Base-by-base conservation (phyloP, 2,797 vertebrate species). In the Acrocephalus scirpaceus region DNA sequence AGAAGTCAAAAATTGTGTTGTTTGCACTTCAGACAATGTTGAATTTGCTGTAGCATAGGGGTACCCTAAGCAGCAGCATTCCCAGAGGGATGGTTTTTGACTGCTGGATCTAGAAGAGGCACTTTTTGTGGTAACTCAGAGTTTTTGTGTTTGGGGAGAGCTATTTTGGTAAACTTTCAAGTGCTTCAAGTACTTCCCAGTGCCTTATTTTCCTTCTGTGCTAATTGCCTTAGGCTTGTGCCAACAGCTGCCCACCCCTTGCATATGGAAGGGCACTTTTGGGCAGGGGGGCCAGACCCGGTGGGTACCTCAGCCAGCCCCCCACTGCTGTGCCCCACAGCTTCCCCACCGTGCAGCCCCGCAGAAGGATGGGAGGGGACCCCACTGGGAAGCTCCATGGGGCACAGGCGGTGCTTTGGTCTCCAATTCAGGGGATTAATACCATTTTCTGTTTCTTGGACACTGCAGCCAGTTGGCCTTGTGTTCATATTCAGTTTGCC, bases 361-460 rank as follows among this genome's bases (percentile, higher is more conserved):
- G 5, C 61, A 36, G 50, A 61, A 50, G 50, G 77, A 27, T 0
- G 0, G 81, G 60, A 84, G 51, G 83, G 25, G 57, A 79, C 67
- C 61, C 80, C 64, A 48, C 78, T 72, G 94, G 60, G 92, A 67
- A 87, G 53, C 88, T 89, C 91, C 53, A 5, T 1, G 34, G 79
- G 51, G 66, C 53, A 14, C 48, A 8, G 79, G 70, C 82, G 7
- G 82, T 20, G 12, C 89, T 92, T 93, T 92, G 79, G 82, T 92
- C 78, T 86, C 73, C 73, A 65, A 22, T 95, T 95, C 76, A 90
- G 88, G 85, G 96, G 83, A 93, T 95, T 94, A 96, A 77, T 67
- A 70, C 88, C 23, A 54, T 88, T 94, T 94, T 86, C 83, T 95
- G 77, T 90, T 91, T 65, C 60, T 81, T 86, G 96, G 94, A 64